Percentiles rank a stretch among this genome's conserved stretches.
Conservation (phyloP, 2,113 vertebrate species). For the Reinhardtius hippoglossoides region DNA sequence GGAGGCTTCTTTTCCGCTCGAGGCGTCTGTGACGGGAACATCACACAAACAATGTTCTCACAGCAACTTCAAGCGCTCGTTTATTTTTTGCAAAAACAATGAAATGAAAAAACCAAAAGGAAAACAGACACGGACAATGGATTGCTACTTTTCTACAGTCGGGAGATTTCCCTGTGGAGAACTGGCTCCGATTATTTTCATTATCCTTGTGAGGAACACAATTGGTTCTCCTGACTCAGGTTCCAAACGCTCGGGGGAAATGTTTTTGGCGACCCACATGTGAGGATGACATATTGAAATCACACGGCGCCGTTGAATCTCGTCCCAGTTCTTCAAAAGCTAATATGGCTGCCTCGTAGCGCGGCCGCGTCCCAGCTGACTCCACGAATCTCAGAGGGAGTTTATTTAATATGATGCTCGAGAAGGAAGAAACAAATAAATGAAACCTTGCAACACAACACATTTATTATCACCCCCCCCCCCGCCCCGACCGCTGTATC, state of each 20-base stretch:
- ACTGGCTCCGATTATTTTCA: constrained; percentile 15
- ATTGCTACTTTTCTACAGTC: not conserved
- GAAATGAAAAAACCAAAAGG: not conserved
- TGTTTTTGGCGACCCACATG: constrained; percentile 9
- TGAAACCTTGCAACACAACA: constrained; percentile 49
- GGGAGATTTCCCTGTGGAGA: constrained; percentile 49
- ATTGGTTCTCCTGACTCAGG: constrained; percentile 17
- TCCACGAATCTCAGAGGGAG: constrained; percentile 55
- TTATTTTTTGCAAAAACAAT: constrained; percentile 17
- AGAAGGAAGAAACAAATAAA: constrained; percentile 63
- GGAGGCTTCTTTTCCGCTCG: constrained; percentile 5
- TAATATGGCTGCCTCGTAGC: constrained; percentile 52
- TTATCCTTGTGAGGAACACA: constrained; percentile 31
- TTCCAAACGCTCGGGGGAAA: constrained; percentile 2
- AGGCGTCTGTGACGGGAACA: constrained; percentile 37
- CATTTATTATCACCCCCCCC: constrained; percentile 43
- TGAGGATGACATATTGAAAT: constrained; percentile 38
- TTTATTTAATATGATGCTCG: constrained; percentile 68
- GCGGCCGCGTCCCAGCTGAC: constrained; percentile 47
- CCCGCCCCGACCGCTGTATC: not conserved
- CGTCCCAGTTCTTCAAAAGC: constrained; percentile 54
- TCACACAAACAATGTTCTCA: constrained; percentile 19
- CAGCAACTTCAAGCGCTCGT: constrained; percentile 9
- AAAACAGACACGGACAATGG: not conserved
- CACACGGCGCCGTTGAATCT: constrained; percentile 16